Evolutionary conservation across 2,113 vertebrate genomes (phyloP), one percentile per base, ranked within the genome.

Genomic region (Leiothrix lutea): DNA sequence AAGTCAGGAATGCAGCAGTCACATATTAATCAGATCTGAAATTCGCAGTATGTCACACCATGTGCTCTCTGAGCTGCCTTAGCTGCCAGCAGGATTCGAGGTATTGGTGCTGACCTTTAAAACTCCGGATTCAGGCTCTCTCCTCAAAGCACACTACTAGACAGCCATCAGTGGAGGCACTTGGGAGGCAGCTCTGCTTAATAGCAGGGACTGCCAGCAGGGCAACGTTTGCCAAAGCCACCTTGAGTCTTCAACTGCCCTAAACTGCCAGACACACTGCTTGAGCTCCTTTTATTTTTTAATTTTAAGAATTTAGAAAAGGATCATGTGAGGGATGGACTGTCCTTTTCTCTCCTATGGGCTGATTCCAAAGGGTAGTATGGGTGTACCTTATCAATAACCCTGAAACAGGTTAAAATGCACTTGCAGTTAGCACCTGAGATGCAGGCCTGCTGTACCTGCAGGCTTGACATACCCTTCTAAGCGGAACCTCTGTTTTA

Each of bases 401-500:
- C 19, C 23, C 65, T 75, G 69, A 81, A 92, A n/a, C 6, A 48
- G 60, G 53, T 73, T 51, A 92, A 88, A 81, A 64, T 53, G 44
- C 2, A 2, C 31, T 50, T 69, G 64, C 57, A 69, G 62, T 82
- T 60, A 69, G 44, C 60, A 62, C 47, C 45, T 31, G 57, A 60
- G 45, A 20, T 56, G 35, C 45, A 35, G 62, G 13, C 56, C 92
- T n/a, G 21, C 44, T 75, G 50, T 42, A 60, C 25, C 58, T 71
- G 64, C 31, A 36, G 56, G 24, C 45, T 77, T 90, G 83, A 83
- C 60, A 44, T 54, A 45, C 9, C 35, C 66, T 31, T 40, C 56
- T 67, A 28, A 94, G 47, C 0, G 0, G 53, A 95, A 91, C 69
- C 89, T 94, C 91, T 91, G 51, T 61, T 95, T 95, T 95, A 96